Evolutionary conservation across 2,888 invertebrate genomes (phyloP), one percentile per base, ranked within the genome.

Genomic region (Periphyllus acericola): DNA sequence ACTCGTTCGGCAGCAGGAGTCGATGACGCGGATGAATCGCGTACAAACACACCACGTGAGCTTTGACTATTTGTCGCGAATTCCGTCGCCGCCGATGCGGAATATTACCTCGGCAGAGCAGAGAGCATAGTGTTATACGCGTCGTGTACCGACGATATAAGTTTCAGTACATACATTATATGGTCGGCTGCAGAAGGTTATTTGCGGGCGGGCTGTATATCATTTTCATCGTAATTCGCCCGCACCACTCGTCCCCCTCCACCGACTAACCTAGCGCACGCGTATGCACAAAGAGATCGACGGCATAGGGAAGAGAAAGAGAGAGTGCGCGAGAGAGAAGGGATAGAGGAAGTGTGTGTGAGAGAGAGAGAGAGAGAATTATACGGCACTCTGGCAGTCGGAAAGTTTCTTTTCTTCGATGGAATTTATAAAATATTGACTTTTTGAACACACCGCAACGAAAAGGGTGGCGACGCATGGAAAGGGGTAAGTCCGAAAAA

Each of bases 361-460:
- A n/a, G n/a, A n/a, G n/a, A n/a, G n/a, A 40, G 11, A 40, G 25
- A 29, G 8, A 40, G 36, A 66, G 75, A 83, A 75, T 76, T 83
- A 60, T 83, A 83, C 72, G 55, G n/a, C n/a, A 74, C 36, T 74
- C 72, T 34, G 74, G 82, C 36, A 60, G 66, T 66, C 29, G 74
- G 40, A 83, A 83, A 83, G 83, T 83, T 66, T 14, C 40, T 75
- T 84, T 84, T 76, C 76, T 75, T 66, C 83, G 83, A 84, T 40
- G 83, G 76, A 66, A 84, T 84, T 29, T 68, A 81, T 84, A 84
- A 84, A 84, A 84, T 76, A 84, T 84, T 84, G 84, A 84, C 76
- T 84, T 84, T 84, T 76, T 17, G 17, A 68, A 76, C 84, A 32
- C n/a, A 46, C 82, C 46, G 52, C 82, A 25, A 25, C 66, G 80